Evolutionary conservation across 2,113 vertebrate species (phyloP), one percentile per base, ranked within the genome.

Genomic region (Chaetura pelagica): DNA sequence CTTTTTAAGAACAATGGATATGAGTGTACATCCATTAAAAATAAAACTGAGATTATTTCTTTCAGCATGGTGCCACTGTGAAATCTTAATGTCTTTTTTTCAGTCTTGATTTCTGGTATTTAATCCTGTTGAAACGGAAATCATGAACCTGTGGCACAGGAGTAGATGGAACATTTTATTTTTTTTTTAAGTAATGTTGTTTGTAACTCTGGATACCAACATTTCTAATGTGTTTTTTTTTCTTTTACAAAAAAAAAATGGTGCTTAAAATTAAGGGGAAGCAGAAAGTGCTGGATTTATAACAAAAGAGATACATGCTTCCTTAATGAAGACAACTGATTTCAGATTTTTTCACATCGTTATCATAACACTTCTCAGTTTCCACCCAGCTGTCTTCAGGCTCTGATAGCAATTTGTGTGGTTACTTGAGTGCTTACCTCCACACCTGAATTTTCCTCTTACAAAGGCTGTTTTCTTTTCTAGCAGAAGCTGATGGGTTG

Each of bases 21-120:
- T 69, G 2, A 8, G 17, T 12, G 9, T 66, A 27, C 2, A 68
- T 40, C 7, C 10, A 44, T 44, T 52, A 63, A 55, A 46, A 67
- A 12, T 10, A 86, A 35, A 89, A 69, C 4, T 24, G 18, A 62
- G 30, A 44, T 1, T 2, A 63, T 59, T 90, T 90, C 14, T 64
- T 92, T 22, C 22, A 87, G 34, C 17, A 35, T 0, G 0, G 18
- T 72, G 15, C 10, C 27, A 51, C n/a, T 4, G 0, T 16, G 20
- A 80, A 66, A 4, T 9, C 21, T 74, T 15, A 1, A 0, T 30
- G 1, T 20, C 22, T 30, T 69, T 51, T 48, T 62, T 71, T 19
- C 1, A 40, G 22, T 49, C 18, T 76, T 20, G 4, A 57, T 67
- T 92, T 63, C 24, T 83, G 12, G 5, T n/a, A 27, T 29, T 22